Base-by-base conservation (phyloP, 2,888 invertebrate species). In the Sminthurides aquaticus region DNA sequence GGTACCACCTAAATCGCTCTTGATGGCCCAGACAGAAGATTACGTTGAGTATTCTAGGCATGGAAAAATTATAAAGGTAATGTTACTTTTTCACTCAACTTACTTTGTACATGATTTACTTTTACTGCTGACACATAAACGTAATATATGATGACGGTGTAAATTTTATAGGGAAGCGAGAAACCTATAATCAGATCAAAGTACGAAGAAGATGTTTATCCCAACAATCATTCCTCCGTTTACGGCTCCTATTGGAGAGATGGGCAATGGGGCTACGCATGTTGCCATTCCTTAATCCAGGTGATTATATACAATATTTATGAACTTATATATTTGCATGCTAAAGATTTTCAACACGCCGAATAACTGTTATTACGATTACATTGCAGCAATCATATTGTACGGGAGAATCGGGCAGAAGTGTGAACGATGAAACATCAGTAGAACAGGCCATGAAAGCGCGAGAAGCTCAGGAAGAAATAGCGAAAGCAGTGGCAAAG, bases 201-300 rank as follows among this genome's bases (percentile, higher is more conserved):
- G 76, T 99, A 96, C 78, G 95, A 94, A 77, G 99, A 99, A 79
- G 97, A 99, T 79, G 85, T 91, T 22, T 84, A 87, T 71, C 86
- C 89, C 5, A 92, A 92, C 78, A 99, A 99, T 79, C 99, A 99
- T 79, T 90, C 89, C 0, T 85, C 88, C 0, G 90, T 98, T 3
- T 99, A 92, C 91, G 99, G 99, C 2, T 97, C 97, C 0, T 96
- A 84, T 79, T 99, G 98, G 97, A 84, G 84, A 74, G 86, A 87
- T 60, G 95, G 94, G 0, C 84, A 85, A 67, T 99, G 99, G 99
- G 99, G 98, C 0, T 99, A 87, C 80, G 89, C 89, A 76, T 99
- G 99, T 77, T 99, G 99, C 79, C 88, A 94, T 77, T 92, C 93
- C 0, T 87, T 89, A 69, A 85, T 98, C 8, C 56, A 61, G 60